Evolutionary conservation across 1,140 invertebrate genomes (phyloP), one percentile per base, ranked within the genome.

Genomic region (Apis florea): DNA sequence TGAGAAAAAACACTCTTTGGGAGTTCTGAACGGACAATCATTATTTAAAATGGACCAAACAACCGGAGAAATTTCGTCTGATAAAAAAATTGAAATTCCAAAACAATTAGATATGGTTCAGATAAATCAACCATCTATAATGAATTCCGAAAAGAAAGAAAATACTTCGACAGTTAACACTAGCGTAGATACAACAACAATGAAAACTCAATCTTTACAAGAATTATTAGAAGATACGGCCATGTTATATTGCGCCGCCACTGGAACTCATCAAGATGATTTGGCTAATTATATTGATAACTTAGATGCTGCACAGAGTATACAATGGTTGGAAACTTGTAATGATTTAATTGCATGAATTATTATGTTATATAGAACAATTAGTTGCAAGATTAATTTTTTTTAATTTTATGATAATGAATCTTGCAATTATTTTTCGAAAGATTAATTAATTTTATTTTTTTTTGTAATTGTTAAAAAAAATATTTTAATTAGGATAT

Each of bases 171-270:
- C 24, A 0, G 17, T 19, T 17, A 49, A 21, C 9, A 58, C n/a
- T 13, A 59, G 47, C 9, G 58, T 68, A 2, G 72, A 82, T 59
- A n/a, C 59, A 9, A 19, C 64, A 1, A 47, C 10, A 12, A 11
- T 67, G 58, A 77, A 87, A n/a, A 82, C 76, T 0, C 68, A 89
- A n/a, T 84, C 83, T 26, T 70, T 92, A 21, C 82, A 89, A 58
- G 88, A 91, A 61, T 82, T 93, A 15, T 82, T 93, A 11, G 85
- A 90, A 56, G 87, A 91, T 56, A 90, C 92, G 11, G 88, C 89
- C 1, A 59, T 92, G n/a, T 79, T 92, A n/a, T 92, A 93, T 76
- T 92, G 91, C 5, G 83, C 88, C 1, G 89, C 90, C 9, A 84
- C 76, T 56, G 91, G 91, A 1, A 77, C 88, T 70, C 86, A 89